Conservation (phyloP, 1,140 invertebrate species). For the Apis laboriosa region DNA sequence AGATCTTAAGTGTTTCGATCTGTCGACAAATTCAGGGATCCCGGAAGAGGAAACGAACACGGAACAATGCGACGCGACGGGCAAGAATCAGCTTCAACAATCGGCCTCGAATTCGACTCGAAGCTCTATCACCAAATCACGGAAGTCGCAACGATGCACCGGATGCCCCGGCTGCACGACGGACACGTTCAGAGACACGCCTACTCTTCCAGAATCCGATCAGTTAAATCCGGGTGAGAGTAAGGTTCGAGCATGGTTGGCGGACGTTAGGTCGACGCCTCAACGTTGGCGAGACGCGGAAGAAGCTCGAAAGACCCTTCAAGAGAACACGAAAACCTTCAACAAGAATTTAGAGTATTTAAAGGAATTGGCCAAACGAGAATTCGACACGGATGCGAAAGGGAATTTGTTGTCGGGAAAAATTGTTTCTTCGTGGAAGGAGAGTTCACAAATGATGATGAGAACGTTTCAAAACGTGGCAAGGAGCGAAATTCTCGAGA, state of each 20-base stretch:
- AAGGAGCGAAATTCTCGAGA: conserved; percentile 73
- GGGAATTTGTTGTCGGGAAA: conserved; percentile 27
- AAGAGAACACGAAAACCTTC: conserved; percentile 67
- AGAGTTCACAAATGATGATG: conserved; percentile 69
- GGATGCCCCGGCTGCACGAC: conserved; percentile 86
- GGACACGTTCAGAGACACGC: conserved; percentile 62
- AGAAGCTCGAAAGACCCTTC: conserved; percentile 57
- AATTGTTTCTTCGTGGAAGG: conserved; percentile 63
- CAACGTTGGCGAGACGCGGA: conserved; percentile 70
- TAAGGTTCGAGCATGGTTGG: conserved; percentile 90
- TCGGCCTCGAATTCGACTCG: conserved; percentile 67
- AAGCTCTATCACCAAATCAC: conserved; percentile 60
- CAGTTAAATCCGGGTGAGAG: conserved; percentile 81
- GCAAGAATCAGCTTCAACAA: conserved; percentile 69
- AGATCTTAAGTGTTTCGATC: neutral
- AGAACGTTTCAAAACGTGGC: conserved; percentile 71
- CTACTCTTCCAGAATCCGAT: conserved; percentile 54
- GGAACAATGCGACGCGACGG: conserved; percentile 64
- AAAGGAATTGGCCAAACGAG: conserved; percentile 67
- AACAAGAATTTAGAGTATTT: conserved; percentile 70
- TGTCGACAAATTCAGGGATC: conserved; percentile 81
- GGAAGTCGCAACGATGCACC: conserved; percentile 79
- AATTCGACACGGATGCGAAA: conserved; percentile 53
- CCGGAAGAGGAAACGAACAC: conserved; percentile 87
- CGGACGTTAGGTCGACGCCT: conserved; percentile 83